Base-by-base conservation (phyloP, 2,113 vertebrate genomes). In the Anolis carolinensis region DNA sequence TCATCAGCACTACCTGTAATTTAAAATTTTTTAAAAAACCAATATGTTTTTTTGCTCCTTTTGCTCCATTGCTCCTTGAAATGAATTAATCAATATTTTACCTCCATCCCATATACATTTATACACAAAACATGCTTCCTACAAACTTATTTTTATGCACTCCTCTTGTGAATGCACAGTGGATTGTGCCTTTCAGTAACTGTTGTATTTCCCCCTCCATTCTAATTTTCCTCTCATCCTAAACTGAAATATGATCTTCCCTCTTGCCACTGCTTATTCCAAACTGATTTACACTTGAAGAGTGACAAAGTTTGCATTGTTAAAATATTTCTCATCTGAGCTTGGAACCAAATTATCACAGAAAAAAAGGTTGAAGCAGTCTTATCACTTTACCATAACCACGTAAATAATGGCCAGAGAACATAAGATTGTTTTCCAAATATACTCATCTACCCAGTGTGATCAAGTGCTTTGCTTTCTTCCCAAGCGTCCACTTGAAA, bases 1-100 rank as follows among this genome's bases (percentile, higher is more conserved):
- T 84, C 93, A 67, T 65, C 65, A 67, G 79, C 1, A 1, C 59
- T 83, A 86, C 36, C 88, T 94, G 84, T 7, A 94, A 93, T 6
- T 77, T 27, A 34, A 75, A n/a, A n/a, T n/a, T n/a, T n/a, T n/a
- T n/a, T n/a, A n/a, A n/a, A n/a, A n/a, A n/a, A n/a, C n/a, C n/a
- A n/a, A n/a, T n/a, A n/a, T n/a, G n/a, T n/a, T n/a, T n/a, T n/a
- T n/a, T n/a, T n/a, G n/a, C n/a, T n/a, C n/a, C n/a, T n/a, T n/a
- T n/a, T n/a, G n/a, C n/a, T n/a, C n/a, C 32, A 16, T 74, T 65
- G 4, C 30, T 55, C 23, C 50, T 50, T 36, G 55, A 30, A 74
- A 63, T 30, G 16, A 59, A 80, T 30, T 2, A 30, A 48, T 75
- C 23, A 79, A 23, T 39, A 36, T 13, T 79, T 63, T 7, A 23